A percentile compares a stretch with the other conserved stretches of the same genome.
phyloP scores from a whole-genome alignment of 2,888 invertebrate genomes.

The Monochamus alternatus region DNA sequence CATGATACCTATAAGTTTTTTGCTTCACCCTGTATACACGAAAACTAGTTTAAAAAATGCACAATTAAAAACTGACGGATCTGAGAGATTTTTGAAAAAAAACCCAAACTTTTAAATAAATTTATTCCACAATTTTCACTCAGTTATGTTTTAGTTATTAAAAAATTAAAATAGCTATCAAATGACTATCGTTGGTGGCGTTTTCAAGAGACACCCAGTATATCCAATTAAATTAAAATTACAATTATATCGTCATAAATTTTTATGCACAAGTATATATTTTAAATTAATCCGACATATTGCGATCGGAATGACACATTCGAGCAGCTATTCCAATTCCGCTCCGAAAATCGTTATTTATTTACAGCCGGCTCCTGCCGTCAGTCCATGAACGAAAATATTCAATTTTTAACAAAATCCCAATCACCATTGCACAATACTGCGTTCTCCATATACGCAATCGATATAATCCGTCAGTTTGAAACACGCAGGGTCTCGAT shows the following conservation, averaged over 20 bases:
- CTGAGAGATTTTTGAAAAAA: too few relatives aligned
- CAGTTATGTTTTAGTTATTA: too few relatives aligned
- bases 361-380: slow-evolving; percentile 29
- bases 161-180: not conserved
- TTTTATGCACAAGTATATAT: slow-evolving; percentile 30
- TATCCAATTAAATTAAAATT: not conserved
- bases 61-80: too few relatives aligned
- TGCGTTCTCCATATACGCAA: slow-evolving; percentile 55
- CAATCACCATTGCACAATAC: slow-evolving; percentile 53
- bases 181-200: not conserved
- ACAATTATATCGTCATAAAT: not conserved
- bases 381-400: slow-evolving; percentile 46
- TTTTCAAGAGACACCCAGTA: too few relatives aligned
- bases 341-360: slow-evolving; percentile 42
- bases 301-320: slow-evolving; percentile 43
- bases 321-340: slow-evolving; percentile 40
- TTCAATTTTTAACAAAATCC: slow-evolving; percentile 49
- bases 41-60: too few relatives aligned
- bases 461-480: slow-evolving; percentile 59
- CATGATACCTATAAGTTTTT: too few relatives aligned
- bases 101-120: too few relatives aligned
- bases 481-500: slow-evolving; percentile 57
- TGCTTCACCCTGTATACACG: too few relatives aligned
- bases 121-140: too few relatives aligned
- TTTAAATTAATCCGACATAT: slow-evolving; percentile 35